Conservation (phyloP, 2,113 vertebrate species). For the Neopipo cinnamomea region DNA sequence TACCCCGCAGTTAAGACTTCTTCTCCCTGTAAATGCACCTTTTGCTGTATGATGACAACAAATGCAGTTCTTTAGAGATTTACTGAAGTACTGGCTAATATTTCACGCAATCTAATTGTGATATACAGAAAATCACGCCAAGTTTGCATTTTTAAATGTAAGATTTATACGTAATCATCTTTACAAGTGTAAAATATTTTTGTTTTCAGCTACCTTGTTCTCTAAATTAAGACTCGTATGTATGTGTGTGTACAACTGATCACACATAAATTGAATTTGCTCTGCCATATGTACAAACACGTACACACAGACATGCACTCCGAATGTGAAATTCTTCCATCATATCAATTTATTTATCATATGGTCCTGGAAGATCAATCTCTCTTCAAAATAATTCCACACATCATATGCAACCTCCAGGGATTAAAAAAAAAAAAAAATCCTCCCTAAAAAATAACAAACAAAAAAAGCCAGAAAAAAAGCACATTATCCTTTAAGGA, state of each 20-base stretch:
- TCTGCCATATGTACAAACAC: not conserved
- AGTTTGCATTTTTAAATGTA: not conserved
- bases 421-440: not conserved
- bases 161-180: not conserved
- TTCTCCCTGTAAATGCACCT: slow-evolving; percentile 11
- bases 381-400: not conserved
- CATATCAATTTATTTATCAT: not conserved
- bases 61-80: slow-evolving; percentile 5
- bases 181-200: not conserved
- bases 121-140: not conserved
- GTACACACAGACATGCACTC: not conserved
- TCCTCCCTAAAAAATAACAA: not conserved
- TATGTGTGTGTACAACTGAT: not conserved
- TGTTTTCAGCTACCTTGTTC: not conserved
- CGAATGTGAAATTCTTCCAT: not conserved
- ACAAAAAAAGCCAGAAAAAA: not conserved
- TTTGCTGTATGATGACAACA: slow-evolving; percentile 17
- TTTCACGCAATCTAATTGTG: slow-evolving; percentile 35
- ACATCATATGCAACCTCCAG: not conserved
- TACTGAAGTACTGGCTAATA: slow-evolving; percentile 32
- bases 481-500: not conserved
- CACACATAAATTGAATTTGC: not conserved
- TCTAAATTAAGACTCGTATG: not conserved
- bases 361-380: not conserved
- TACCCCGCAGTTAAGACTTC: not conserved